Base-by-base conservation (phyloP, 2,113 vertebrate genomes). In the Reinhardtius hippoglossoides region DNA sequence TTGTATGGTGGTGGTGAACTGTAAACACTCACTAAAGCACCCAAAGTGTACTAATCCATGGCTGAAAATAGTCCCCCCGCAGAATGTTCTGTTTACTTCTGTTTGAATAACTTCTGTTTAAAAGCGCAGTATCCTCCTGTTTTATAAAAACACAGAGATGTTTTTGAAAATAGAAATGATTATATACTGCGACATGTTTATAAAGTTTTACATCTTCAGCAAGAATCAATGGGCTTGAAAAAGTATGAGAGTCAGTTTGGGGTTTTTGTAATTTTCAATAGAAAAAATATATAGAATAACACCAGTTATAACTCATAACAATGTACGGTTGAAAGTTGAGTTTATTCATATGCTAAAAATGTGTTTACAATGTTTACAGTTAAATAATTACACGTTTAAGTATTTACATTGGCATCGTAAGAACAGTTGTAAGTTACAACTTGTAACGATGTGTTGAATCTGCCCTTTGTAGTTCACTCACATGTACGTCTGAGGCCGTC, bases 231-330 rank as follows among this genome's bases (percentile, higher is more conserved):
- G 16, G 42, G 16, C 4, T 69, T 1, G 0, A 60, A 66, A 54
- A 60, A 2, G n/a, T 13, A 24, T 60, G 12, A 54, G 66, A 57
- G 9, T n/a, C 6, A 31, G 5, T 52, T 52, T 20, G 21, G 42
- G 50, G 16, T 7, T 76, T 48, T 18, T 52, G 50, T 56, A 0
- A 20, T 5, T 3, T 24, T 24, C 21, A 21, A 21, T 18, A 6
- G 3, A 15, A 70, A 70, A 59, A 56, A 72, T 48, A 61, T 14
- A 24, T 1, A 40, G 50, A 9, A 46, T 13, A 54, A 80, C 64
- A 52, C 46, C 67, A 48, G 24, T 12, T 21, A 14, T 21, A 40
- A 16, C 15, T 18, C 44, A 48, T 48, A 13, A 12, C 40, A 10
- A 13, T 3, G 40, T 42, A 12, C 3, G 40, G 40, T 12, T 42